Evolutionary conservation across 2,888 invertebrate genomes (phyloP), one percentile per base, ranked within the genome.

Genomic region (Erpobdella octoculata): DNA sequence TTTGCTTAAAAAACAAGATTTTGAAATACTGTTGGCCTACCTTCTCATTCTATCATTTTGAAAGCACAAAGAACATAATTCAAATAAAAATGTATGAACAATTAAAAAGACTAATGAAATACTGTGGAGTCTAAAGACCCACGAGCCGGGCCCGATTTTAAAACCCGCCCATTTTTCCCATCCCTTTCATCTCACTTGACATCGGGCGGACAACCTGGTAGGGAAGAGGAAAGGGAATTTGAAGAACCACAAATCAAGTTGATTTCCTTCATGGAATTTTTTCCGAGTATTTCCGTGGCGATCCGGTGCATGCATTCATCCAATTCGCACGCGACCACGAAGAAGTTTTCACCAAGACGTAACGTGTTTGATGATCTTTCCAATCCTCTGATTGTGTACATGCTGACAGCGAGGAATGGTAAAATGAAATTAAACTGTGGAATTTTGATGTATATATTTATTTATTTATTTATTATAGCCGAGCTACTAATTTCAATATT

Each of bases 261-360:
- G 53, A 53, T n/a, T 8, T 53, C 53, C 6, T 6, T 6, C 53
- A 53, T 18, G 21, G 21, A 21, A 28, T 53, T 53, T 6, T 21
- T 28, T 28, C 5, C 9, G 53, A 62, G 33, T 9, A 62, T 35
- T 18, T 62, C n/a, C 1, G 6, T 9, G 1, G 62, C 62, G 9
- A 21, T n/a, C 15, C n/a, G 62, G 15, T 33, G 33, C 62, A 62
- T 62, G 62, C 62, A 62, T 31, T 62, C 62, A 21, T 62, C 62
- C 33, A 33, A 5, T 18, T 62, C 62, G 18, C 35, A 62, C 8
- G 33, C 28, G 4, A 33, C 35, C 9, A 62, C n/a, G 9, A 33
- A 6, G 53, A 53, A 6, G 9, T 9, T 46, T 5, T 21, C 46
- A 9, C 25, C 48, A 5, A 25, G 25, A 9, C 21, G 53, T 21